phyloP scores from a whole-genome alignment of 1,140 invertebrate genomes.

The Drosophila sulfurigaster region DNA sequence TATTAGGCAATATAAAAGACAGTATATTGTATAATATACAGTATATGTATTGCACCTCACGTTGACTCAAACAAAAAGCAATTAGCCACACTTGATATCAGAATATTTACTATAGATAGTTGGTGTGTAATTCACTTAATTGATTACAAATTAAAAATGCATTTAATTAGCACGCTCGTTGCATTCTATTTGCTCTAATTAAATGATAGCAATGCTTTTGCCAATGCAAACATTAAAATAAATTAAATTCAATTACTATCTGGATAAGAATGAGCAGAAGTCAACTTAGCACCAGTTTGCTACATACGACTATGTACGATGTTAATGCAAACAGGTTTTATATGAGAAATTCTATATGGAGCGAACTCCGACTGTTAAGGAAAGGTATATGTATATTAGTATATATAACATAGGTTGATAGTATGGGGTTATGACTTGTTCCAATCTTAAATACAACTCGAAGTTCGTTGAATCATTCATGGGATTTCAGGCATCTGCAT shows the following conservation, averaged over 20 bases:
- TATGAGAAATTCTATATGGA: slow-evolving; percentile 6
- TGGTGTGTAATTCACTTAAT: slow-evolving; percentile 48
- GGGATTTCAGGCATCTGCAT: slow-evolving; percentile 4
- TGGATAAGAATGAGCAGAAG: slow-evolving; percentile 12
- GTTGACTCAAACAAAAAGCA: slow-evolving; percentile 3
- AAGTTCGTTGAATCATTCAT: neutral
- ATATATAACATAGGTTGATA: neutral
- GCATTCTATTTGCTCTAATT: slow-evolving; percentile 52
- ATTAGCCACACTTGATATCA: slow-evolving; percentile 38
- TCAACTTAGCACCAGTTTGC: slow-evolving; percentile 10
- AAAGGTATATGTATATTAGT: too few species aligned
- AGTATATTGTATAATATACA: too few species aligned
- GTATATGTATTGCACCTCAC: too few species aligned
- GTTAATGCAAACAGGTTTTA: slow-evolving; percentile 9
- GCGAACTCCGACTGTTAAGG: neutral
- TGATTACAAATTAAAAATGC: slow-evolving; percentile 58
- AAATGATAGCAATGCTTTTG: slow-evolving; percentile 44
- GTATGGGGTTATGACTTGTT: neutral
- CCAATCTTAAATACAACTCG: neutral
- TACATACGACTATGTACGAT: neutral
- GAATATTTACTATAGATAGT: slow-evolving; percentile 1
- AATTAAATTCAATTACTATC: slow-evolving; percentile 33
- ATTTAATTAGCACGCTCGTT: slow-evolving; percentile 55
- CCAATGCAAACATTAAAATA: slow-evolving; percentile 38
- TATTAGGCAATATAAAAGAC: too few species aligned